These are phyloP conservation scores for Drosophila obscura DNA, from an alignment of 1,140 invertebrate genomes.

Conservation along the genomic window DNA sequence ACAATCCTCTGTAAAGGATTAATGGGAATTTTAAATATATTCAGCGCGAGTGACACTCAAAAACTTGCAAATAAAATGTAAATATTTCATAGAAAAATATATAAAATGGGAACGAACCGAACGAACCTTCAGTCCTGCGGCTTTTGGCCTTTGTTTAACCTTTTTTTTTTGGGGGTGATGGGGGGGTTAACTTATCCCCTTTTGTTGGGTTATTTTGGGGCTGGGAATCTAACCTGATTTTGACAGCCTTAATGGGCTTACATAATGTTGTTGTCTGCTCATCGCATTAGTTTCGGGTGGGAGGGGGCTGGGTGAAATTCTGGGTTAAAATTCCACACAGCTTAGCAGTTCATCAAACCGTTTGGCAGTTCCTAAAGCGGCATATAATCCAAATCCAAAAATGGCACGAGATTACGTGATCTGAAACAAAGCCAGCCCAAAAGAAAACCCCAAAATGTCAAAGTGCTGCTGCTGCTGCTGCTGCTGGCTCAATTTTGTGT, in stretches of 20 bases:
- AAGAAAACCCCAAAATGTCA: constrained; percentile 37
- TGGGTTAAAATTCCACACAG: constrained; percentile 14
- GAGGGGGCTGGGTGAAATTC: constrained; percentile 10
- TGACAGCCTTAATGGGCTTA: constrained; percentile 66
- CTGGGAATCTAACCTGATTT: constrained; percentile 48
- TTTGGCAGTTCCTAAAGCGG: constrained; percentile 11
- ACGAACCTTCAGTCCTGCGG: constrained; percentile 37
- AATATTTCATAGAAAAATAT: constrained; percentile 64
- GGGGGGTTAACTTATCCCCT: background rate
- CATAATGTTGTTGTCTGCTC: constrained; percentile 46
- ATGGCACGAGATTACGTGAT: constrained; percentile 34
- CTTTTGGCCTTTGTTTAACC: constrained; percentile 36
- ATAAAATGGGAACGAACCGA: constrained; percentile 21
- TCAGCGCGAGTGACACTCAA: constrained; percentile 52
- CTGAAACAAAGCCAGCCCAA: constrained; percentile 12
- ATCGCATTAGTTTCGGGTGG: constrained; percentile 17
- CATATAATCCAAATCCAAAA: constrained; percentile 41
- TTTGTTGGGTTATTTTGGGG: background rate
- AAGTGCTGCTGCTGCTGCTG: constrained; percentile 28
- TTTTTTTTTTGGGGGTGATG: constrained; percentile 38
- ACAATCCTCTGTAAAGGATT: constrained; percentile 35
- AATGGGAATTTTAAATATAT: constrained; percentile 70
- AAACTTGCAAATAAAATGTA: constrained; percentile 66
- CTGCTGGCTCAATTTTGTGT: constrained; percentile 69
- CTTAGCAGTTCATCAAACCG: constrained; percentile 50